These are phyloP conservation scores for Osmerus mordax DNA, from an alignment of 2,113 vertebrate species.

Conservation along the genomic window DNA sequence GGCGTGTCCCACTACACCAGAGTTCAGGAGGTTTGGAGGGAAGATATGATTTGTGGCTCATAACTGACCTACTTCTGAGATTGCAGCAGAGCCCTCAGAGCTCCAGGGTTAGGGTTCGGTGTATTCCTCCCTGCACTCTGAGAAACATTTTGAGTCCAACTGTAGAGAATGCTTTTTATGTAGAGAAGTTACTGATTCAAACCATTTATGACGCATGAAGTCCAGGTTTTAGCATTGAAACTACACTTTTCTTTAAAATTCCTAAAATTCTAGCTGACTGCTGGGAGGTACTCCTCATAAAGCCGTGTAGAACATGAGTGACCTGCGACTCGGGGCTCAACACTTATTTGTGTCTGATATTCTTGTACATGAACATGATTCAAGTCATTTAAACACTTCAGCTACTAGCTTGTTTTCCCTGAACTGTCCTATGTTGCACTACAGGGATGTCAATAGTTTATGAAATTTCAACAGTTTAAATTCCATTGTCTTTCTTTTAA, in stretches of 20 bases:
- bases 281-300: too few relatives aligned
- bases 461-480: not conserved
- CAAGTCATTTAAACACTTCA: too few relatives aligned
- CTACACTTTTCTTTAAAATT: conserved; percentile 52
- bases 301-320: too few relatives aligned
- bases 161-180: conserved; percentile 17
- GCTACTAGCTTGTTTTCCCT: not conserved
- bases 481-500: conserved; percentile 19
- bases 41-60: conserved; percentile 15
- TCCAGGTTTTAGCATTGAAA: conserved; percentile 18
- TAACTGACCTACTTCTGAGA: conserved; percentile 42
- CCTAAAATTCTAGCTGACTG: not conserved
- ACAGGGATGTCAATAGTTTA: too few relatives aligned
- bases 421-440: not conserved
- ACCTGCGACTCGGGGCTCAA: too few relatives aligned
- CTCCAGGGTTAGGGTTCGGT: not conserved
- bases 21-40: not conserved
- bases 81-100: not conserved
- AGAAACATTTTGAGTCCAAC: not conserved
- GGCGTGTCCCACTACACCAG: not conserved
- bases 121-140: not conserved
- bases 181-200: conserved; percentile 18
- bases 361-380: conserved; percentile 40
- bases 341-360: conserved; percentile 26
- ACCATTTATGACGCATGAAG: conserved; percentile 13